These are phyloP conservation scores for Watsonalla binaria DNA, from an alignment of 2,888 invertebrate species.

Conservation along the genomic window DNA sequence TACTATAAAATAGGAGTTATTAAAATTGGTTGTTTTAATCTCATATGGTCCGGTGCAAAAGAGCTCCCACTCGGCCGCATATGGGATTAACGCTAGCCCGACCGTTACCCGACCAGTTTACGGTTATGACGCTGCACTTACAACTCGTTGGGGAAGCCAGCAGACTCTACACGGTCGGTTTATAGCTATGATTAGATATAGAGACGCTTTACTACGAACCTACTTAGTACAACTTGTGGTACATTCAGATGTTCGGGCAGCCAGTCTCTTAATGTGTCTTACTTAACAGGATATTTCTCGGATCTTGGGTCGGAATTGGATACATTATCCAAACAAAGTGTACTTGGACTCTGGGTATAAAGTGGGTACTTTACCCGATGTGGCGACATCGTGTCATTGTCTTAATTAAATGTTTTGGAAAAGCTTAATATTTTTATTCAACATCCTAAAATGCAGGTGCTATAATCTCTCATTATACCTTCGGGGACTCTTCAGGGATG, in stretches of 20 bases:
- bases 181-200: constrained; percentile 45
- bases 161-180: constrained; percentile 36
- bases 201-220: constrained; percentile 24
- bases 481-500: too few relatives aligned
- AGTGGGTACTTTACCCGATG: too few relatives aligned
- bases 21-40: constrained; percentile 37
- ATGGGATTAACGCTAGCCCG: constrained; percentile 45
- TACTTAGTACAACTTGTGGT: constrained; percentile 7
- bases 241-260: constrained; percentile 12
- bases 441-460: too few relatives aligned
- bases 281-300: not conserved
- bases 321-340: not conserved
- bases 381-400: too few relatives aligned
- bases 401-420: too few relatives aligned
- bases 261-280: not conserved
- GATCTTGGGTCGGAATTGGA: not conserved
- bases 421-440: too few relatives aligned
- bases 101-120: constrained; percentile 48
- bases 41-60: constrained; percentile 25
- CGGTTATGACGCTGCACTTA: constrained; percentile 52
- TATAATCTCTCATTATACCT: too few relatives aligned
- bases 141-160: constrained; percentile 32
- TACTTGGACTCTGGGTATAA: too few relatives aligned
- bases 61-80: constrained; percentile 34
- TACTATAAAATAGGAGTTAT: constrained; percentile 19